Evolutionary conservation across 2,797 vertebrate genomes (phyloP), one percentile per base, ranked within the genome.

Genomic region (Coccyzus lansbergi): DNA sequence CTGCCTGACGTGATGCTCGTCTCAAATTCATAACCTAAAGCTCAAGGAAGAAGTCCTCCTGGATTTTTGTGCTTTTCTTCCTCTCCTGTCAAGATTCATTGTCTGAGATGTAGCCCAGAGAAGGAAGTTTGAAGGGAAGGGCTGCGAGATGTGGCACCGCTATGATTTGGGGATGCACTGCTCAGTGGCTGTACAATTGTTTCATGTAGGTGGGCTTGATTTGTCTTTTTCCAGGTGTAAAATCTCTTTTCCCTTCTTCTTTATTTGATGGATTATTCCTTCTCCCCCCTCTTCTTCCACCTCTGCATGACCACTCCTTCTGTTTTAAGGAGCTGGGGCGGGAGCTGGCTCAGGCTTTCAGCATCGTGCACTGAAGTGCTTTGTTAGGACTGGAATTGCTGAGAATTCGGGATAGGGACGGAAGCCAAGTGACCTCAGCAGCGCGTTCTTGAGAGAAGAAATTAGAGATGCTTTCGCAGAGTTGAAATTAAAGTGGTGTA

Each of bases 111-210:
- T 94, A 96, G 95, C 86, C 44, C 91, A 76, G 89, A 93, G 90
- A 92, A 86, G 49, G 80, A 42, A 82, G 94, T 77, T 78, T 52
- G 90, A 86, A 62, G 67, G 81, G 69, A 84, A 90, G 33, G 78
- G 79, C 95, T 68, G n/a, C 67, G 96, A 93, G 75, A 94, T 97
- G 97, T 96, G 95, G 94, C 80, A 76, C 80, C 81, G 59, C 97
- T 94, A 98, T 99, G 98, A 96, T 98, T 93, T 98, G 98, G 98
- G 98, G 97, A 91, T 97, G 98, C 88, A 86, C 98, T 86, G 97
- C 98, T 97, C 84, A 97, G 91, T 98, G 98, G 98, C 98, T 99
- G 76, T 98, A 96, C 96, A 95, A 26, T 96, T 99, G 98, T 98
- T 98, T 99, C 90, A 96, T 97, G 98, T 99, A 98, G 98, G 98